Base-by-base conservation (phyloP, 2,888 invertebrate species). In the Harpalus rufipes region DNA sequence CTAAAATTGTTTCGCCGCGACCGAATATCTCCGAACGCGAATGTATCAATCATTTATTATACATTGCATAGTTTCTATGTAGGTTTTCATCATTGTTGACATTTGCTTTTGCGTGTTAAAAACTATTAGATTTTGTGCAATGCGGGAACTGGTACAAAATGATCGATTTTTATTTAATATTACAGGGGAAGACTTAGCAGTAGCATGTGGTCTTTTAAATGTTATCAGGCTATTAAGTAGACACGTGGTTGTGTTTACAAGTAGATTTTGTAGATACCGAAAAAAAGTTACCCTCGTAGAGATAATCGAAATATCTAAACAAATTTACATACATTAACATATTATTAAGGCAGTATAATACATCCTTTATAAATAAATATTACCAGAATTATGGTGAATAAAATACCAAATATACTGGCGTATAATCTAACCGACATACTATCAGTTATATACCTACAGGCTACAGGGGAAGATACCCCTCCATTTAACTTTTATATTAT, bases 121-220 rank as follows among this genome's bases (percentile, higher is more conserved):
- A 80, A 39, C 44, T 61, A 78, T 84, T 12, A 44, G 16, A 63
- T 16, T 61, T 51, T 63, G 84, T 84, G 61, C 84, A 65, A 84
- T 65, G 84, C 51, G 41, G 63, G 18, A 78, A 25, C 84, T 78
- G 84, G 84, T 78, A 84, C 84, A 63, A 78, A 32, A 32, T 61
- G 25, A 78, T 76, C 78, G 84, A 84, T 84, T 84, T 21, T 78
- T 84, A 78, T 78, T 83, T 83, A 25, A 83, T 74, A 76, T 78
- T 39, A n/a, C 8, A 61, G 12, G 83, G 59, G 59, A 74, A 61
- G 41, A 58, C 32, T 59, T 83, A 83, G 21, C n/a, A 21, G 21
- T 21, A 44, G 68, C 76, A 76, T 76, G 63, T 61, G 84, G 76
- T 76, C 58, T 21, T 78, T 56, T 56, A 14, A 16, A 74, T 74